Base-by-base conservation (phyloP, 2,113 vertebrate species). In the Sebastes schlegelii region DNA sequence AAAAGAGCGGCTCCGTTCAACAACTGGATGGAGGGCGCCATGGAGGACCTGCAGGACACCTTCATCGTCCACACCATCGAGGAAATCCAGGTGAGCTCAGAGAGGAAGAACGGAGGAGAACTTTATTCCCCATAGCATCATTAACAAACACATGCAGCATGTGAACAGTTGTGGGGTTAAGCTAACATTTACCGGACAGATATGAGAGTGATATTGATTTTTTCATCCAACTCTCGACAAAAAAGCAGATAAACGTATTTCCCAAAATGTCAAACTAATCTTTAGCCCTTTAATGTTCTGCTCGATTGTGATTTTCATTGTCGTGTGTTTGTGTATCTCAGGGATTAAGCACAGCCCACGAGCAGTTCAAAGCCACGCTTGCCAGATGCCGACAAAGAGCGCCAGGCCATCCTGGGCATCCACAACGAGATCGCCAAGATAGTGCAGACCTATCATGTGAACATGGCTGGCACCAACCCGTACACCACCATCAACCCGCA, bases 21-120 rank as follows among this genome's bases (percentile, higher is more conserved):
- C 95, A 99, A 99, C 93, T 99, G 98, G 98, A 99, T 99, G 98
- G 98, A 99, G 89, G 98, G 98, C 10, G 98, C 98, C 68, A 99
- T 99, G 98, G 98, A 99, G 81, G 98, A 99, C 86, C 95, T 99
- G 88, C 98, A 99, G 95, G 98, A 99, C 86, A 98, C 98, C 0
- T 99, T 99, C 88, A 99, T 99, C 0, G 98, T 99, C 83, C 98
- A 99, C 91, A 99, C 98, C 86, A 99, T 99, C 13, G 98, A 99
- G 89, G 98, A 99, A 89, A 99, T 99, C 89, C 98, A 99, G 97
- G 98, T 99, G 52, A 79, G 80, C 19, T 19, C 58, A 14, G 6
- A 6, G 26, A 26, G 26, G 26, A 26, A 26, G 26, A 26, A 26
- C 26, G 26, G 26, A 26, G 26, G 26, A 26, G 26, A 26, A 26